phyloP scores from a whole-genome alignment of 2,113 vertebrate species.

The Benitochromis conjunctus region DNA sequence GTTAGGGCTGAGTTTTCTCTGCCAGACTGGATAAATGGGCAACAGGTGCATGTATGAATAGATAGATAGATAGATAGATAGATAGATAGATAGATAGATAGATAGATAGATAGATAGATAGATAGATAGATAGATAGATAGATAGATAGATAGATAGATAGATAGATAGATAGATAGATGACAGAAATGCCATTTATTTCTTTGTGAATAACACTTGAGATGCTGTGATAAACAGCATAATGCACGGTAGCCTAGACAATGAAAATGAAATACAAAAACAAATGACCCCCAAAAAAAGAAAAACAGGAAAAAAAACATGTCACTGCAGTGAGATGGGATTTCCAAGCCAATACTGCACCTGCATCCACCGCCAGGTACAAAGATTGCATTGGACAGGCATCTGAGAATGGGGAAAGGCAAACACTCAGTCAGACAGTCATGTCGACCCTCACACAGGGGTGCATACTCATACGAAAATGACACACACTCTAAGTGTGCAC shows the following conservation, averaged over 20 bases:
- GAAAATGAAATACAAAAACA: neutral
- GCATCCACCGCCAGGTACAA: constrained; percentile 18
- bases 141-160: neutral
- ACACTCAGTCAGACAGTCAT: neutral
- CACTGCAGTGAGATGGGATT: neutral
- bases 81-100: neutral
- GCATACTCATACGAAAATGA: neutral
- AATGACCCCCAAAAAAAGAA: neutral
- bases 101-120: neutral
- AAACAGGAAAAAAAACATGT: neutral
- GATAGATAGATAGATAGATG: neutral
- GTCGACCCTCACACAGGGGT: neutral
- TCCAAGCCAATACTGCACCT: constrained; percentile 21
- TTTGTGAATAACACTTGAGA: neutral
- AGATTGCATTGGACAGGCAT: constrained; percentile 4
- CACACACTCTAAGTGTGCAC: neutral
- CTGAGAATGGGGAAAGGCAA: constrained; percentile 1
- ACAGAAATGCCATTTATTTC: neutral
- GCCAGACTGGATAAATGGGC: neutral
- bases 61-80: neutral
- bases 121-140: neutral
- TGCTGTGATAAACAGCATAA: neutral
- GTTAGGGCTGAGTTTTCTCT: neutral
- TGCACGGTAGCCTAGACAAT: neutral
- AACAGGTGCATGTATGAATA: neutral